Evolutionary conservation across 2,797 vertebrate species (phyloP).

Genomic region (Triplophysa yarkandensis): DNA sequence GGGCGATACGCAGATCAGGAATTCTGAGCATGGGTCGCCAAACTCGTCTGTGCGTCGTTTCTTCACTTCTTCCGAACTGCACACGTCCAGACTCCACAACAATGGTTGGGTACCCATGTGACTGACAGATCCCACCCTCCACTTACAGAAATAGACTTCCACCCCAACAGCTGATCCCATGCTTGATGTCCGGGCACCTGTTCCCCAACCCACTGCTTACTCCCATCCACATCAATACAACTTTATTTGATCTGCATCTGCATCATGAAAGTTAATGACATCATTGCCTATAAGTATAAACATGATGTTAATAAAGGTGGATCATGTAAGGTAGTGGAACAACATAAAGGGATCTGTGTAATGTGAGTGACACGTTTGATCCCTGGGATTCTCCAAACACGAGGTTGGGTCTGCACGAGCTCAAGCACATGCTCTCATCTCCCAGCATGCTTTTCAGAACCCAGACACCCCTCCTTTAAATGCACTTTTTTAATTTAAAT

Average conservation of each 20-base stretch:
- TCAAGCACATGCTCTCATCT: too few relatives aligned
- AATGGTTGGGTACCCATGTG: not conserved
- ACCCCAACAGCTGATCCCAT: slow-evolving; percentile 71
- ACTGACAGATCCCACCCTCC: slow-evolving; percentile 46
- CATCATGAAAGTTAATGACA: too few relatives aligned
- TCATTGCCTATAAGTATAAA: too few relatives aligned
- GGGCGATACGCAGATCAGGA: too few relatives aligned
- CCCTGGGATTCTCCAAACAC: slow-evolving; percentile 67
- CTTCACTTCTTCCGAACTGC: not conserved
- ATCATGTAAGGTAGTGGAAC: too few relatives aligned
- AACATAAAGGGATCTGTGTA: too few relatives aligned
- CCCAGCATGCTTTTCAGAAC: not conserved
- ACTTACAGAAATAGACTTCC: slow-evolving; percentile 76
- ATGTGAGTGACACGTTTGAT: slow-evolving; percentile 10
- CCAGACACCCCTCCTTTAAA: too few relatives aligned
- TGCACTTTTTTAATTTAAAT: too few relatives aligned
- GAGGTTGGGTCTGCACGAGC: slow-evolving; percentile 62
- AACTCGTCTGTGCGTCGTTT: too few relatives aligned
- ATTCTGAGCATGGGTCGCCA: too few relatives aligned
- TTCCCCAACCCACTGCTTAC: slow-evolving; percentile 50
- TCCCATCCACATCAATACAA: slow-evolving; percentile 8
- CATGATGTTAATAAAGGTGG: too few relatives aligned
- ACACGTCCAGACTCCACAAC: not conserved
- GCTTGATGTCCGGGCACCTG: slow-evolving; percentile 69
- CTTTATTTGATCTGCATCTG: too few relatives aligned